phyloP scores from a whole-genome alignment of 2,113 vertebrate genomes.

The Cariama cristata region DNA sequence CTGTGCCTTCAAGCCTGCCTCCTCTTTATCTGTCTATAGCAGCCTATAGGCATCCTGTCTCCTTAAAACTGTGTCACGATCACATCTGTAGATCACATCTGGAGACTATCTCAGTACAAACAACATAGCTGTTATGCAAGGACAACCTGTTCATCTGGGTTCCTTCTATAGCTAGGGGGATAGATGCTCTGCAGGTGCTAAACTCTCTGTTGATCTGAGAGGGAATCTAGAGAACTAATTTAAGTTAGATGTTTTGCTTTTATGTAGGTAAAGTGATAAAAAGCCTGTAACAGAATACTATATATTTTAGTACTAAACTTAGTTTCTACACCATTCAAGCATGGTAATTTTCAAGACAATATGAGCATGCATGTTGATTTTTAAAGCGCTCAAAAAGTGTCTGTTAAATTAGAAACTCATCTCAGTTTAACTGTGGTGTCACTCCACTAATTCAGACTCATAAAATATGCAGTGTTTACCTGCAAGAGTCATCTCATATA shows the following conservation, averaged over 20 bases:
- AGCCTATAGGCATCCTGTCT: neutral
- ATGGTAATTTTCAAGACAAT: neutral
- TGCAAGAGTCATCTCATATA: neutral
- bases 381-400: neutral
- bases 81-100: neutral
- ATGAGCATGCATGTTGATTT: neutral
- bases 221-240: neutral
- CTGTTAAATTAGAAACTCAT: neutral
- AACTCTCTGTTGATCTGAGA: neutral
- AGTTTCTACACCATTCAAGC: neutral
- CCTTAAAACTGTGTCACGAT: neutral
- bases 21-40: neutral
- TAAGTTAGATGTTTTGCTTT: neutral
- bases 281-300: neutral
- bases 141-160: neutral
- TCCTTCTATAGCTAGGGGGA: neutral
- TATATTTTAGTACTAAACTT: neutral
- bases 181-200: neutral
- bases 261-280: neutral
- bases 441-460: neutral
- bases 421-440: neutral
- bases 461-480: conserved; percentile 41
- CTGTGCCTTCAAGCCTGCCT: neutral
- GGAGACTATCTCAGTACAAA: neutral
- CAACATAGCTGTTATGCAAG: neutral